Base-by-base conservation (phyloP, 2,113 vertebrate species). In the Athene noctua region DNA sequence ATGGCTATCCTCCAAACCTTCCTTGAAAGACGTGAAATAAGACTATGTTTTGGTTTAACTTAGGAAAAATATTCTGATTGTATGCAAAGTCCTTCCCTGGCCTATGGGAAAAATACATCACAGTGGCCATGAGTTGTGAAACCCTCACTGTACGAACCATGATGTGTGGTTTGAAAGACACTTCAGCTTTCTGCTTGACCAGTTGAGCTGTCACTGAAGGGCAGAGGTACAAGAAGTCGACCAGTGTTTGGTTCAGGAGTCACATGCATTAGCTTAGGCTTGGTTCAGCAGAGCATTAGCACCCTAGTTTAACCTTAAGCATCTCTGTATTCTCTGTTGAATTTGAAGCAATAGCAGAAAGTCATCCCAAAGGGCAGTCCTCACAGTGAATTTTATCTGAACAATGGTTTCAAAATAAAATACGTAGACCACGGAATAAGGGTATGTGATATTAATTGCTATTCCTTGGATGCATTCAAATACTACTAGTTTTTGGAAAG, bases 1-100 rank as follows among this genome's bases (percentile, higher is more conserved):
- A 23, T 87, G 92, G 95, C 80, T 34, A 3, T 44, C 46, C 77
- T 96, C 92, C 95, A 96, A 86, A 74, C 26, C 67, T 92, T 90
- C 72, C 61, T 92, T 92, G 83, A 93, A 92, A 89, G 71, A 54
- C 55, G 79, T 18, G 15, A 70, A 92, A 81, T 49, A 65, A 81
- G 61, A 25, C 30, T 46, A n/a, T 80, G 38, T 25, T 40, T 75
- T 80, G 59, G 15, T 91, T 90, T 52, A 67, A 51, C 44, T 74
- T 47, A 20, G 38, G 71, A 88, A 88, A 85, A 73, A 83, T 26
- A 62, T 84, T 73, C 57, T 83, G 54, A 65, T 68, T 86, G 44
- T 68, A 47, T 89, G 52, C 38, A 93, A 92, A 94, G 80, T 67
- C 52, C 25, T 81, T 66, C 52, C 65, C 47, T 63, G 44, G 42